These are phyloP conservation scores for Condylura cristata DNA, from an alignment of 2,113 vertebrate species.

Conservation along the genomic window DNA sequence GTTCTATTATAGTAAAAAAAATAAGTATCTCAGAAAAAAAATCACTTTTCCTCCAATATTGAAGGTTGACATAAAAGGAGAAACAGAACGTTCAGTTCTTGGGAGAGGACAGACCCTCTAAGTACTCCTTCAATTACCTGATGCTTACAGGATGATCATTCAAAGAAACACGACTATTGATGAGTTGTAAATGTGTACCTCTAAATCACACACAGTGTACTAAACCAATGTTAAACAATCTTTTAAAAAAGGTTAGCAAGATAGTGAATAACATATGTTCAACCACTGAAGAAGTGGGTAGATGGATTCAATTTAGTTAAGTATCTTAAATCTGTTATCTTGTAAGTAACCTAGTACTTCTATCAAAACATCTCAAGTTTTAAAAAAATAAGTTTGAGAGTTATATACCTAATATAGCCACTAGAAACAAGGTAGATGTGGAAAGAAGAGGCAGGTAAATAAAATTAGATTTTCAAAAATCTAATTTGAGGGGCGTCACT, in stretches of 20 bases:
- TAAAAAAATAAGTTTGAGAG: slow-evolving; percentile 9
- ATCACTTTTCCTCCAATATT: background rate
- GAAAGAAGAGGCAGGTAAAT: background rate
- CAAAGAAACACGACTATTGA: too few species aligned
- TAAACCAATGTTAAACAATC: too few species aligned
- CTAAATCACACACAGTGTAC: too few species aligned
- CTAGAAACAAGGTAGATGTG: background rate
- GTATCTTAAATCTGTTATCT: slow-evolving; percentile 19
- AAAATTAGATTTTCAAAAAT: slow-evolving; percentile 46
- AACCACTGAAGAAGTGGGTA: background rate
- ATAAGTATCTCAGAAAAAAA: background rate
- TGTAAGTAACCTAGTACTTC: background rate
- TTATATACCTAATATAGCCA: background rate
- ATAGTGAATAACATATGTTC: background rate
- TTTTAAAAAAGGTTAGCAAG: background rate
- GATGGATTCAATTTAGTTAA: background rate
- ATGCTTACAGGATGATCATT: background rate
- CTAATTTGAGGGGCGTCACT: too few species aligned
- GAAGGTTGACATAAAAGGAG: background rate
- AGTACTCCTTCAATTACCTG: background rate
- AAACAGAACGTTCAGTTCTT: background rate
- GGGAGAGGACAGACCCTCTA: background rate
- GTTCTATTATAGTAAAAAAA: background rate
- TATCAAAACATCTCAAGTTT: background rate
- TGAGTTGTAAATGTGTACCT: too few species aligned